Percentiles rank a stretch among this genome's conserved stretches.
Evolutionary conservation across 2,113 vertebrate species (phyloP).

Genomic region (Myanophis thanlyinensis): DNA sequence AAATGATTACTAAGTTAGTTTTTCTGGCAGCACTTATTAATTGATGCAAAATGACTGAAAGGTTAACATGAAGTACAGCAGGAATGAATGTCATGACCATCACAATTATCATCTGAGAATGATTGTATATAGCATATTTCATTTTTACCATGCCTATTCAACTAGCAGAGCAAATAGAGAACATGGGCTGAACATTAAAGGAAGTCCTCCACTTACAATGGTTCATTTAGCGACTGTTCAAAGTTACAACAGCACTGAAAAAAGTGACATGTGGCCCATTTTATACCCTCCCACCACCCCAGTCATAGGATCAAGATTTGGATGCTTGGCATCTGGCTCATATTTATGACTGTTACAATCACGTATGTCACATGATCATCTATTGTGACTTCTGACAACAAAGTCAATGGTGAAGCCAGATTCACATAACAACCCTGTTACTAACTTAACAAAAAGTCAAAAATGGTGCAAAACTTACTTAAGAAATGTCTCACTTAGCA

Average conservation of each 20-base stretch:
- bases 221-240: background rate
- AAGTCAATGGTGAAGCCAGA: background rate
- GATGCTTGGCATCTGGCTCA: too few relatives aligned
- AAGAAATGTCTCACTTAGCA: background rate
- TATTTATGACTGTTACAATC: too few relatives aligned
- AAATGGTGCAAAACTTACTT: background rate
- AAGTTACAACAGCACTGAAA: background rate
- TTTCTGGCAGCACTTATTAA: background rate
- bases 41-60: slow-evolving; percentile 53
- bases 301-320: too few relatives aligned
- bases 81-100: slow-evolving; percentile 38
- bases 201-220: background rate
- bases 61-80: slow-evolving; percentile 38
- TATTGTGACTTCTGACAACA: background rate
- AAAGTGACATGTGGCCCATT: background rate
- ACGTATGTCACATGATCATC: too few relatives aligned
- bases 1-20: background rate
- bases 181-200: background rate
- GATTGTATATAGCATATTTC: fast-evolving
- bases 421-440: background rate
- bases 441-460: background rate
- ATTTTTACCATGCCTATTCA: background rate
- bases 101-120: background rate
- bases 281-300: too few relatives aligned
- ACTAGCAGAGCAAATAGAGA: background rate